Evolutionary conservation across 92 coral and sea anemone species (phyloP), one percentile per base, ranked within the genome.

Genomic region (Zoanthus sociatus): DNA sequence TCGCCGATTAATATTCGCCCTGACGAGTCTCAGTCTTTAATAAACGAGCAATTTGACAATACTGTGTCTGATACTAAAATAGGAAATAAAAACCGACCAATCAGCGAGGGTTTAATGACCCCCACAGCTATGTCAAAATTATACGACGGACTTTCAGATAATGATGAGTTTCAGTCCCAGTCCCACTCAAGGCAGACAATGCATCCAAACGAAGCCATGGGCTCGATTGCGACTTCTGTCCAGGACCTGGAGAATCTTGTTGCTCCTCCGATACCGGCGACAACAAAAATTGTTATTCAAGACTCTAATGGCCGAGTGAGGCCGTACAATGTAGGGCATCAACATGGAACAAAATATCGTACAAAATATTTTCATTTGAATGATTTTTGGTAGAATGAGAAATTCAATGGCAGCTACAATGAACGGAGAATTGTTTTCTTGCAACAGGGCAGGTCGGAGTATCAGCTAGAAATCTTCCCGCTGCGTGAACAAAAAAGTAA

Each of bases 361-460:
- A 56, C 94, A 91, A 63, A 90, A 82, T 32, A 64, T 94, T 20
- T 85, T 94, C 12, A 71, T 87, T 45, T 92, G 89, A 46, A 64
- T 94, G 83, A 94, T 94, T 94, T 94, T 91, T 88, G 98, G 96
- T 21, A 74, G 85, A 81, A 11, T 20, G 61, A 81, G 74, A 18
- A 73, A 66, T 32, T 4, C 66, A 2, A 5, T 81, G 45, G 75
- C 61, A 32, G 75, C 75, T 0, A 70, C 61, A 5, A 64, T 21
- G 21, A 60, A 20, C 1, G 73, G 74, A 4, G 54, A 73, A 2
- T 45, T 81, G 73, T 81, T 64, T 46, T 16, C 74, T 66, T 74
- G 74, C 63, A 81, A 17, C 11, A n/a, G 11, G 26, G 60, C 6
- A 21, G 20, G 44, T 45, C 45, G 18, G 26, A 31, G 7, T 5